These are phyloP conservation scores for Apostichopus parvimensis DNA, from an alignment of 35 echinoderm and acorn worm genomes.

Conservation along the genomic window DNA sequence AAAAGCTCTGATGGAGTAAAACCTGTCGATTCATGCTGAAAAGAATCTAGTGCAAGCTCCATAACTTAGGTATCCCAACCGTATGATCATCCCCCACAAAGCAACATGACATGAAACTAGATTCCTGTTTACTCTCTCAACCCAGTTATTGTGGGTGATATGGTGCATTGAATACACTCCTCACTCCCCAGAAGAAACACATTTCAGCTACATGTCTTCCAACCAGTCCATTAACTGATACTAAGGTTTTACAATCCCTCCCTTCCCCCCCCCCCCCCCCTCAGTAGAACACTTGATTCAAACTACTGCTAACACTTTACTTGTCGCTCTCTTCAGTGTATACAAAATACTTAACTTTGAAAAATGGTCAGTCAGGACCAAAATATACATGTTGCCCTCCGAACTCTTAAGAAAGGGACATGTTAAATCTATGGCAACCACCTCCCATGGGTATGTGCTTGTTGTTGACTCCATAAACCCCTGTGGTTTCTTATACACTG, in stretches of 20 bases:
- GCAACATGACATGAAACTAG: slow-evolving; percentile 11
- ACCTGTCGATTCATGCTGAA: slow-evolving; percentile 31
- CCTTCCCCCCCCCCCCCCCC: too few species aligned
- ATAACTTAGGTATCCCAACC: slow-evolving; percentile 11
- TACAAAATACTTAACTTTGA: not conserved
- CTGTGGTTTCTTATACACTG: slow-evolving; percentile 19
- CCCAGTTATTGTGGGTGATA: slow-evolving; percentile 50
- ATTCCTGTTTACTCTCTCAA: slow-evolving; percentile 30
- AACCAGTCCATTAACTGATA: too few species aligned
- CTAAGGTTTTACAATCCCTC: too few species aligned
- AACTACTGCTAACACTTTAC: not conserved
- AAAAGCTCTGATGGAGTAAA: slow-evolving; percentile 21
- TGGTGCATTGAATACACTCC: not conserved
- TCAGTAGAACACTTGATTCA: not conserved
- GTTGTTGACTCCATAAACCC: slow-evolving; percentile 26
- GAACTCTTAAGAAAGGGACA: not conserved
- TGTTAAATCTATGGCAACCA: slow-evolving; percentile 3
- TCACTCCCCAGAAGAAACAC: slow-evolving; percentile 19
- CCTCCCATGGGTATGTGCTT: slow-evolving; percentile 1
- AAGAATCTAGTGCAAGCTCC: slow-evolving; percentile 12
- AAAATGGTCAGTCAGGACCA: slow-evolving; percentile 6
- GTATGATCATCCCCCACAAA: slow-evolving; percentile 9
- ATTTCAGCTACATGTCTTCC: not conserved
- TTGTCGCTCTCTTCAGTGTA: not conserved
- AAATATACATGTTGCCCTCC: not conserved